A percentile compares a stretch with the other conserved stretches of the same genome.
phyloP scores from a whole-genome alignment of 2,113 vertebrate genomes.

The Anarrhichthys ocellatus region DNA sequence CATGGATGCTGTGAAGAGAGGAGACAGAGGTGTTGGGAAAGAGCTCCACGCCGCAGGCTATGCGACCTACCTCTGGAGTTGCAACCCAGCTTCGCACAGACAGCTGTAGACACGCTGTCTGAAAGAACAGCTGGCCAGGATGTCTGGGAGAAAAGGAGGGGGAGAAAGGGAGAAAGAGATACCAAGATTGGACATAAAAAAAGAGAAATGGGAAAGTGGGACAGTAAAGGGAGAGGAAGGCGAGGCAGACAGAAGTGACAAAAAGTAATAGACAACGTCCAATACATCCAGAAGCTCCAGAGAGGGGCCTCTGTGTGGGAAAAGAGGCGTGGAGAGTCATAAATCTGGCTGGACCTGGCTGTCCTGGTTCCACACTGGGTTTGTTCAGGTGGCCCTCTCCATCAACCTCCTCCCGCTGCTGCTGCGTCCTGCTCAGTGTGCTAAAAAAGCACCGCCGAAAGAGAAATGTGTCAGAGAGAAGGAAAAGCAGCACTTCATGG shows the following conservation, averaged over 20 bases:
- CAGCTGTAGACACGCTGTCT: slow-evolving; percentile 76
- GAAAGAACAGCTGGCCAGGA: slow-evolving; percentile 77
- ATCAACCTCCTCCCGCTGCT: slow-evolving; percentile 63
- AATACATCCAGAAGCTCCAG: slow-evolving; percentile 66
- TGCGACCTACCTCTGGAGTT: slow-evolving; percentile 50
- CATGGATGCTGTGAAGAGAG: slow-evolving; percentile 58
- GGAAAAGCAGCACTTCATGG: slow-evolving; percentile 64
- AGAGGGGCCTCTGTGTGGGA: slow-evolving; percentile 72
- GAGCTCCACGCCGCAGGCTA: slow-evolving; percentile 52
- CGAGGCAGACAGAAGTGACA: slow-evolving; percentile 65
- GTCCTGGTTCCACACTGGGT: slow-evolving; percentile 68
- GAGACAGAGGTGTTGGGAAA: slow-evolving; percentile 70
- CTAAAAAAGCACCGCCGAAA: slow-evolving; percentile 49
- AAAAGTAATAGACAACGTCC: slow-evolving; percentile 60
- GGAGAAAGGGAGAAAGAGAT: slow-evolving; percentile 46
- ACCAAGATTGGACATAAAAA: slow-evolving; percentile 38
- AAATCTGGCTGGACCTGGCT: slow-evolving; percentile 72
- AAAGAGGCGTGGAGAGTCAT: slow-evolving; percentile 65
- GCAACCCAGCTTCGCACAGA: slow-evolving; percentile 56
- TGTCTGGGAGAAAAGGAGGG: slow-evolving; percentile 64
- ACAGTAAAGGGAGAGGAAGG: slow-evolving; percentile 50
- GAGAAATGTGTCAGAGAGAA: slow-evolving; percentile 64
- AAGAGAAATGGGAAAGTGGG: slow-evolving; percentile 40
- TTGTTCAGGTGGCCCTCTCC: slow-evolving; percentile 82
- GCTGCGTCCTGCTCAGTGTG: slow-evolving; percentile 53